Conservation (phyloP, 2,888 invertebrate species). For the Thelaira solivaga region DNA sequence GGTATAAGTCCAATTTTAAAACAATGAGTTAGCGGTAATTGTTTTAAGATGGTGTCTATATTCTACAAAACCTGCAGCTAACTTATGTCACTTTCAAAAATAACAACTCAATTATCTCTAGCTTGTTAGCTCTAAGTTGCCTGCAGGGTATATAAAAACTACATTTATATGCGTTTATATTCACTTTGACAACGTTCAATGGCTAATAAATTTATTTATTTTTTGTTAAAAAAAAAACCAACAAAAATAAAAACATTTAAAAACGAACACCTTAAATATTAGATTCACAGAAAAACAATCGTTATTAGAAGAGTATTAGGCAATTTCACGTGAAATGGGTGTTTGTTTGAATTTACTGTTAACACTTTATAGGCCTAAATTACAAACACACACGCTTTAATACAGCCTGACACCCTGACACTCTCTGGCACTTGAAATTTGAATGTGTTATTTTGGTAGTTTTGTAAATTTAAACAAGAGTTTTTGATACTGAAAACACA, state of each 20-base stretch:
- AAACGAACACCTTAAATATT: constrained; percentile 12
- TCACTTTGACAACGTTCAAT: background rate
- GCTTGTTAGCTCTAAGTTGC: too few relatives aligned
- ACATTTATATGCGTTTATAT: background rate
- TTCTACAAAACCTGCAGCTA: too few relatives aligned
- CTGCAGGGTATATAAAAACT: too few relatives aligned
- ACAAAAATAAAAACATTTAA: too few relatives aligned
- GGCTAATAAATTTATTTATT: background rate
- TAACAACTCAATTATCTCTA: too few relatives aligned
- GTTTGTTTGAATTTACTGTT: constrained; percentile 52
- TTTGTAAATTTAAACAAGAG: constrained; percentile 22
- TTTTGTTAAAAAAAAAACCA: too few relatives aligned
- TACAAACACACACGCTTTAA: background rate
- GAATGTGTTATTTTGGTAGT: constrained; percentile 29
- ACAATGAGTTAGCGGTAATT: too few relatives aligned
- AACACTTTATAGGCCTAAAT: constrained; percentile 53
- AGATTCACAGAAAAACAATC: background rate
- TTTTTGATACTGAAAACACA: constrained; percentile 41
- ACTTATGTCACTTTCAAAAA: too few relatives aligned
- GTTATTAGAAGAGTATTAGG: constrained; percentile 28
- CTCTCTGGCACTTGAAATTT: constrained; percentile 9
- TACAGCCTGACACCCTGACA: background rate
- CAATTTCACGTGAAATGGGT: constrained; percentile 61
- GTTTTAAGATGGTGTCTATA: too few relatives aligned
- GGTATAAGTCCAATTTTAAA: too few relatives aligned